A percentile compares a stretch with the other conserved stretches of the same genome.
Evolutionary conservation across 2,888 invertebrate genomes (phyloP).

Genomic region (Scaptomyza tumidula): DNA sequence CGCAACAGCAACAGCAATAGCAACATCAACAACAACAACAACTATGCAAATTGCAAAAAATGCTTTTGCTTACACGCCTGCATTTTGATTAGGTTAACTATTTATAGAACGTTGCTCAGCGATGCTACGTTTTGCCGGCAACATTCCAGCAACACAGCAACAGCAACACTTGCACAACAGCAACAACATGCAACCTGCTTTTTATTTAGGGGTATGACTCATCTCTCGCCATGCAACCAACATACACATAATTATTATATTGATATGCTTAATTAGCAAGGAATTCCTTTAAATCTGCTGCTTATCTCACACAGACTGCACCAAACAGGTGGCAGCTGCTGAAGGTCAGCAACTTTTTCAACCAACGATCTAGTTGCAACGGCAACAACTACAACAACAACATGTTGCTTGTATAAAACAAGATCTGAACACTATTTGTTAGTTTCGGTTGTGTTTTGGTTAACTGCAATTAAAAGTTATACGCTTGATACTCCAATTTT

Average conservation of each 20-base stretch:
- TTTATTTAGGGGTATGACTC: slow-evolving; percentile 32
- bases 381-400: slow-evolving; percentile 18
- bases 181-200: slow-evolving; percentile 44
- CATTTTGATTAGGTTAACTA: slow-evolving; percentile 79
- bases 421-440: slow-evolving; percentile 1
- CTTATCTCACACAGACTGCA: slow-evolving; percentile 27
- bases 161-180: neutral
- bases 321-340: slow-evolving; percentile 68
- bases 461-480: slow-evolving; percentile 30
- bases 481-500: slow-evolving; percentile 17
- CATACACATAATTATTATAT: slow-evolving; percentile 54
- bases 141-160: slow-evolving; percentile 54
- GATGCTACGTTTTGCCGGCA: slow-evolving; percentile 48
- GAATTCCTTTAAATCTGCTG: slow-evolving; percentile 38
- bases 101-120: slow-evolving; percentile 60
- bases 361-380: slow-evolving; percentile 19
- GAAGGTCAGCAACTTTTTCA: slow-evolving; percentile 73
- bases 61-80: slow-evolving; percentile 77
- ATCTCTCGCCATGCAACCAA: slow-evolving; percentile 28
- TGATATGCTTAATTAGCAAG: slow-evolving; percentile 72
- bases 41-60: slow-evolving; percentile 70
- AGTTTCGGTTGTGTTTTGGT: neutral
- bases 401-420: slow-evolving; percentile 2
- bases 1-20: slow-evolving; percentile 22
- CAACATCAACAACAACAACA: slow-evolving; percentile 54